These are phyloP conservation scores for Paedocypris micromegethes DNA, from an alignment of 2,797 vertebrate species.

Conservation along the genomic window DNA sequence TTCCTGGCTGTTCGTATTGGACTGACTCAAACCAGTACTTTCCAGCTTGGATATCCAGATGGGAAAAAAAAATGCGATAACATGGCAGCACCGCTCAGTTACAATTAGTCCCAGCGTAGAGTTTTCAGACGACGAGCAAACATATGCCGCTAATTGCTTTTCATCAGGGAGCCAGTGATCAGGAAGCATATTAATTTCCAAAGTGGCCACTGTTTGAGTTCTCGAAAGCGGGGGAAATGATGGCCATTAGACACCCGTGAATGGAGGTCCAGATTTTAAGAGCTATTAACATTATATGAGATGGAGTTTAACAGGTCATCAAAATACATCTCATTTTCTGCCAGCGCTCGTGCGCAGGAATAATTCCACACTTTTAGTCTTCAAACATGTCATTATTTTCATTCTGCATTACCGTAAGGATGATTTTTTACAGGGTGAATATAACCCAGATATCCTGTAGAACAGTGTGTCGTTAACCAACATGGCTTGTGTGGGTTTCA, in stretches of 20 bases:
- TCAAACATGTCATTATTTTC: neutral
- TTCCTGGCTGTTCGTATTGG: too few relatives aligned
- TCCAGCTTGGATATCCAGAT: neutral
- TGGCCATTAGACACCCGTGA: constrained; percentile 55
- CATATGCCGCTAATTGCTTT: constrained; percentile 60
- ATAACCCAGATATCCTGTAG: too few relatives aligned
- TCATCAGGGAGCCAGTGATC: constrained; percentile 55
- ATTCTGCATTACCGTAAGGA: too few relatives aligned
- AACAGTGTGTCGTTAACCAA: too few relatives aligned
- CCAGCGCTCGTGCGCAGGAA: constrained; percentile 34
- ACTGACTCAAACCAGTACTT: neutral
- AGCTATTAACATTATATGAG: constrained; percentile 51
- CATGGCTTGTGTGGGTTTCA: too few relatives aligned
- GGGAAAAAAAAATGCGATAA: constrained; percentile 2
- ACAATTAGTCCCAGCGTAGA: constrained; percentile 49
- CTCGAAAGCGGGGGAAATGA: constrained; percentile 44
- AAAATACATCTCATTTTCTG: constrained; percentile 46
- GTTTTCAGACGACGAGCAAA: constrained; percentile 48
- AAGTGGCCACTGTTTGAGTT: constrained; percentile 40
- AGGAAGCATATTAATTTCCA: constrained; percentile 52
- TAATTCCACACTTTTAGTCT: neutral
- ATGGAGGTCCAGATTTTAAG: constrained; percentile 50
- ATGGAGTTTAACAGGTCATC: constrained; percentile 44
- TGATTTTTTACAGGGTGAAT: too few relatives aligned
- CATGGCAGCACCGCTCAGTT: constrained; percentile 41